Base-by-base conservation (phyloP, 2,113 vertebrate genomes). In the Oncorhynchus gorbuscha region DNA sequence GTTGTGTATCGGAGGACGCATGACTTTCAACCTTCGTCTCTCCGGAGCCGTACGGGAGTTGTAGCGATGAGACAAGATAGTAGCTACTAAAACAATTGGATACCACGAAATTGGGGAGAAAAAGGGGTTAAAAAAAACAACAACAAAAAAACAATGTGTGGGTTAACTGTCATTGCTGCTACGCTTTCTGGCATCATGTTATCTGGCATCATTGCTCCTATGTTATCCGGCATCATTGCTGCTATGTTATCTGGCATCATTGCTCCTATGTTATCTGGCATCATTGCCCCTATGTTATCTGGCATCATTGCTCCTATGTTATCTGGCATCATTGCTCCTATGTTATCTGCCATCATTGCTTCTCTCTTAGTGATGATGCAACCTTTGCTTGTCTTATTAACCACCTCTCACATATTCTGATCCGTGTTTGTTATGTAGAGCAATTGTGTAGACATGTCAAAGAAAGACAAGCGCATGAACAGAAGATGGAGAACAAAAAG, bases 401-500 rank as follows among this genome's bases (percentile, higher is more conserved):
- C 91, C 92, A 81, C 82, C 87, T 90, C 90, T 71, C 89, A 76
- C 81, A 92, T 94, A 93, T 76, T 85, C 81, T 87, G 51, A 80
- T 84, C 83, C 88, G 87, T 92, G 89, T 94, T 87, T 95, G 89
- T 88, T 90, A 94, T 90, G 83, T 96, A 99, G 98, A 95, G 95
- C 95, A 99, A 97, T 95, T 99, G 96, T 94, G 94, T 99, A 96
- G 97, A 99, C 95, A 95, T 99, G 93, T 95, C 96, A 97, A 99
- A 99, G 97, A 99, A 99, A 98, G 97, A 99, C 93, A 99, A 99
- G 92, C 94, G 97, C 82, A 94, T 96, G 91, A 96, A 96, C 71
- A 97, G 97, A 96, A 96, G 98, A 93, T 99, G 97, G 97, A 98
- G 98, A 96, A 99, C 97, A 95, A 99, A 99, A 97, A 99, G 98